Evolutionary conservation across 2,888 invertebrate genomes (phyloP), one percentile per base, ranked within the genome.

Genomic region (Lagria hirta): DNA sequence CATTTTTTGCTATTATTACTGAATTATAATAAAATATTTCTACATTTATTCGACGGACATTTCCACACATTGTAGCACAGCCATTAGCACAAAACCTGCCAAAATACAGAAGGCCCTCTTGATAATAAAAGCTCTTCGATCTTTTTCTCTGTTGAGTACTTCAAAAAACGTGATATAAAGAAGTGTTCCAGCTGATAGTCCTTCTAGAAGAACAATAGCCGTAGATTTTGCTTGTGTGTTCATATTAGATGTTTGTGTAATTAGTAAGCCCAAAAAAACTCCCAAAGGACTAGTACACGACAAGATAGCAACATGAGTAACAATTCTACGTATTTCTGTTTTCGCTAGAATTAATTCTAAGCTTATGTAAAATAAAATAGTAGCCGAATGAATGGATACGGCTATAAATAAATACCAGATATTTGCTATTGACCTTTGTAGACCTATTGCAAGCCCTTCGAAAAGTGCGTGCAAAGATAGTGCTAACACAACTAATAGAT

Each of bases 121-220:
- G n/a, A 71, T 44, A 42, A 69, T 59, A 51, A 60, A 69, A 27
- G 64, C 61, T 34, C 70, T 54, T 40, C 70, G 51, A 35, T 68
- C 69, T 48, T 70, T 72, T 45, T 75, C 74, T 30, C 73, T 61
- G 47, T 72, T 73, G 20, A 76, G 60, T 13, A 76, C 73, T 59
- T 77, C 76, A 54, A 76, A 76, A 57, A 77, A 76, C 2, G 74
- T 75, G 37, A 76, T 74, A 54, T 76, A 77, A 30, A 76, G 62
- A 44, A 77, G 71, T 13, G 75, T 74, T 22, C 76, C 76, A 3
- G 75, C 73, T 15, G 75, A 75, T 22, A 75, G 52, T 2, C 75
- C 76, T 64, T 75, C 73, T 18, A 74, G 52, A 8, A 69, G 52
- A 7, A 70, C 71, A 3, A 75, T 62, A 20, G 70, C 68, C 5